These are phyloP conservation scores for Eidolon dupreanum DNA, from an alignment of 2,797 vertebrate species.

Conservation along the genomic window DNA sequence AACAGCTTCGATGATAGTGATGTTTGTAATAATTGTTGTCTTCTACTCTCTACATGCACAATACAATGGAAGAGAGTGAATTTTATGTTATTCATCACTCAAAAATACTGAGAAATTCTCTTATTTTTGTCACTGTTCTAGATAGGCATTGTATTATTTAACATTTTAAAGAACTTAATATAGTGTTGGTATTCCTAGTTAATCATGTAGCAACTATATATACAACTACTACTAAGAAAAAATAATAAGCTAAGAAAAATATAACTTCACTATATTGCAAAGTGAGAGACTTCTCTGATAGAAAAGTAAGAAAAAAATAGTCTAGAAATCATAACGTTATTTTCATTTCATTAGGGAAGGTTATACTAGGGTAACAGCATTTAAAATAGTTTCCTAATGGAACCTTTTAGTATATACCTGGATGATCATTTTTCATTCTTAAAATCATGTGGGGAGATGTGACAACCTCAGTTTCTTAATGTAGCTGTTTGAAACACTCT, in stretches of 20 bases:
- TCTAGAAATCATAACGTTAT: conserved; percentile 51
- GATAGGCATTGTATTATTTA: background rate
- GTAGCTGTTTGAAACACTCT: conserved; percentile 55
- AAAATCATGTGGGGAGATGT: conserved; percentile 45
- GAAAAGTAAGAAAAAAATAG: conserved; percentile 44
- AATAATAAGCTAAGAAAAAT: conserved; percentile 37
- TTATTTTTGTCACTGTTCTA: background rate
- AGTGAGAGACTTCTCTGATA: background rate
- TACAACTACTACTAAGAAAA: background rate
- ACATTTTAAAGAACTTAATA: background rate
- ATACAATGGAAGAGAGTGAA: background rate
- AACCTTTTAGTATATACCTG: conserved; percentile 54
- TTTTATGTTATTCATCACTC: background rate
- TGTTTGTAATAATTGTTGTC: background rate
- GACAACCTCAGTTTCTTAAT: conserved; percentile 71
- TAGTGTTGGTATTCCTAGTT: background rate
- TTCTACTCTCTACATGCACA: background rate
- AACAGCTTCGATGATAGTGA: background rate
- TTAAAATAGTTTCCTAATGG: conserved; percentile 61
- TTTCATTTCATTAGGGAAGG: conserved; percentile 48
- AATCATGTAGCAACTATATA: background rate
- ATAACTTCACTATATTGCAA: background rate
- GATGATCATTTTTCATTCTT: conserved; percentile 40
- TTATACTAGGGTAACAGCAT: conserved; percentile 34
- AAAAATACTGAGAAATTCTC: background rate